Evolutionary conservation across 2,113 vertebrate species (phyloP).

Genomic region (Aldabrachelys gigantea): DNA sequence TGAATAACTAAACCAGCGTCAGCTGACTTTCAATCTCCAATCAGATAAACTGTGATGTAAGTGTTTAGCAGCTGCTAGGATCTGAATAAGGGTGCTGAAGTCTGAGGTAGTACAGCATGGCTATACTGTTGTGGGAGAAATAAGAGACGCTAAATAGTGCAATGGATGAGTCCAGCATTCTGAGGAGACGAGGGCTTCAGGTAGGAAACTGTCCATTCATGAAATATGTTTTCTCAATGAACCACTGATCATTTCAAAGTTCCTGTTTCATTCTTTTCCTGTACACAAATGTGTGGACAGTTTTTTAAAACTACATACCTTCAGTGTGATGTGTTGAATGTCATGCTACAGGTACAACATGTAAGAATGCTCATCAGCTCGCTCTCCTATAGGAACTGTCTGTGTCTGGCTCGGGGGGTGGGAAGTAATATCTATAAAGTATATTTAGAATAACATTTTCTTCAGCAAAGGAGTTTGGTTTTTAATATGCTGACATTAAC

Average conservation of each 20-base stretch:
- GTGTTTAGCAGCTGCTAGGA: constrained; percentile 91
- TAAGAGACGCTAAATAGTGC: constrained; percentile 74
- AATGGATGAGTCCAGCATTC: constrained; percentile 95
- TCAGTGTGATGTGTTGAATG: not conserved
- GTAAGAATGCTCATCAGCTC: not conserved
- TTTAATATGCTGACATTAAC: not conserved
- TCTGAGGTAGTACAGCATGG: constrained; percentile 84
- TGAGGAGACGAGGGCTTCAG: constrained; percentile 94
- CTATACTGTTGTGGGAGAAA: constrained; percentile 80
- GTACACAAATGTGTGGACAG: not conserved
- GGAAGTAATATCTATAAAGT: not conserved
- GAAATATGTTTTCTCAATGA: not conserved
- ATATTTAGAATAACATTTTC: not conserved
- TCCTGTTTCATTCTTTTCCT: constrained; percentile 55
- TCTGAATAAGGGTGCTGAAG: constrained; percentile 84
- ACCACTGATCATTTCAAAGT: constrained; percentile 57
- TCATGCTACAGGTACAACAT: constrained; percentile 32
- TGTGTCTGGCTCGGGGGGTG: not conserved
- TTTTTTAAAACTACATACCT: constrained; percentile 13
- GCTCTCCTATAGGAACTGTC: constrained; percentile 19
- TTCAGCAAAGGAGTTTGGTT: not conserved
- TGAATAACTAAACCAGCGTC: constrained; percentile 83
- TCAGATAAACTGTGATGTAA: constrained; percentile 93
- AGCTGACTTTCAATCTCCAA: constrained; percentile 92
- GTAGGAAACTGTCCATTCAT: constrained; percentile 79